A percentile compares a stretch with the other conserved stretches of the same genome.
These are phyloP conservation scores for Cyanoramphus novaezelandiae DNA, from an alignment of 2,113 vertebrate species.

Conservation along the genomic window DNA sequence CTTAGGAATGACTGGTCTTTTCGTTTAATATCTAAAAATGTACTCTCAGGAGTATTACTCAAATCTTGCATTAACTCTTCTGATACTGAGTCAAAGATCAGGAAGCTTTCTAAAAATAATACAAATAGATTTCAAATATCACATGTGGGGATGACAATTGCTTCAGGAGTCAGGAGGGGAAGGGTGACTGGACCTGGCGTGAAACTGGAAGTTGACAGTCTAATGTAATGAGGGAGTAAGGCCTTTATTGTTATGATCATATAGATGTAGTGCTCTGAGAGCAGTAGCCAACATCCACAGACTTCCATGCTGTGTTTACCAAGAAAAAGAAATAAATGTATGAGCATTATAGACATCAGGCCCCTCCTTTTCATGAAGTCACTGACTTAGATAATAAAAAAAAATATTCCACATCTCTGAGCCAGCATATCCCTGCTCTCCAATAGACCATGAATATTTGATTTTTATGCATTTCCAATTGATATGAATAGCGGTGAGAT, in stretches of 20 bases:
- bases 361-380: neutral
- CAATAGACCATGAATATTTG: neutral
- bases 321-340: neutral
- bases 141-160: neutral
- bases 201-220: neutral
- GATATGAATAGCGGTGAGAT: neutral
- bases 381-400: neutral
- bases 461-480: neutral
- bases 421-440: neutral
- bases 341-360: neutral
- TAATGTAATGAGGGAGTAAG: neutral
- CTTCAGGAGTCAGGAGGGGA: neutral
- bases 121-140: neutral
- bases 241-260: neutral
- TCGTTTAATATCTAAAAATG: neutral
- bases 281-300: accelerated
- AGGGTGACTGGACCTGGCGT: neutral
- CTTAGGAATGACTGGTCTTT: neutral
- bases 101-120: neutral
- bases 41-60: neutral
- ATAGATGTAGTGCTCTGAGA: neutral
- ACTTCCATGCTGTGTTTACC: neutral
- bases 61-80: neutral
- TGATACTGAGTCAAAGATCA: neutral
- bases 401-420: neutral